phyloP scores from a whole-genome alignment of 2,888 invertebrate species.

The Nephrotoma appendiculata region DNA sequence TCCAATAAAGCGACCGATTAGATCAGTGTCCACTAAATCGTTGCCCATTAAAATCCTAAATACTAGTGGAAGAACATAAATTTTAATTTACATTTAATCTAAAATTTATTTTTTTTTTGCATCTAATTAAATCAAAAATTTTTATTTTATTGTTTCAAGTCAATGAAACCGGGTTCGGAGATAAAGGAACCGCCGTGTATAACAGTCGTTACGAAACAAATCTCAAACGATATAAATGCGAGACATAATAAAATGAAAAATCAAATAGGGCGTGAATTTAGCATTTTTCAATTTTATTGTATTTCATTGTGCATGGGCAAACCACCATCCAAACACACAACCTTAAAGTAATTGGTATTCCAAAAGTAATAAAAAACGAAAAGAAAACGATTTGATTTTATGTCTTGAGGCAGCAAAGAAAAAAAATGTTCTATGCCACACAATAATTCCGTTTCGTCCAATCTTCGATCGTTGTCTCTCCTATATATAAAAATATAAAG shows the following conservation, averaged over 20 bases:
- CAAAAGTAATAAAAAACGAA: neutral
- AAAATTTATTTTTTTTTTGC: neutral
- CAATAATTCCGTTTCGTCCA: neutral
- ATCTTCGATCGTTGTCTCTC: constrained; percentile 2
- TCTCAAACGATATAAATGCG: neutral
- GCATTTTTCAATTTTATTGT: neutral
- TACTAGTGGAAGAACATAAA: neutral
- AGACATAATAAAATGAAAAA: neutral
- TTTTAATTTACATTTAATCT: neutral
- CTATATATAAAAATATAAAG: neutral
- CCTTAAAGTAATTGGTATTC: neutral
- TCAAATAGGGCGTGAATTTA: neutral
- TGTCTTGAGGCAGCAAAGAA: neutral
- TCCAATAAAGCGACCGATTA: neutral
- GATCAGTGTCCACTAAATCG: neutral
- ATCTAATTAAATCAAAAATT: neutral
- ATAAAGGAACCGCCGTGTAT: neutral
- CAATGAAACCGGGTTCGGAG: neutral
- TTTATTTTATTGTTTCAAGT: neutral
- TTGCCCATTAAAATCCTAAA: neutral
- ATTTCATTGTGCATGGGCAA: neutral
- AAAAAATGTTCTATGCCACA: neutral
- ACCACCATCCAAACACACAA: neutral
- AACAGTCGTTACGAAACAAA: neutral
- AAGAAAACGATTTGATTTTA: neutral